These are phyloP conservation scores for Stictonetta naevosa DNA, from an alignment of 2,113 vertebrate species.

Conservation along the genomic window DNA sequence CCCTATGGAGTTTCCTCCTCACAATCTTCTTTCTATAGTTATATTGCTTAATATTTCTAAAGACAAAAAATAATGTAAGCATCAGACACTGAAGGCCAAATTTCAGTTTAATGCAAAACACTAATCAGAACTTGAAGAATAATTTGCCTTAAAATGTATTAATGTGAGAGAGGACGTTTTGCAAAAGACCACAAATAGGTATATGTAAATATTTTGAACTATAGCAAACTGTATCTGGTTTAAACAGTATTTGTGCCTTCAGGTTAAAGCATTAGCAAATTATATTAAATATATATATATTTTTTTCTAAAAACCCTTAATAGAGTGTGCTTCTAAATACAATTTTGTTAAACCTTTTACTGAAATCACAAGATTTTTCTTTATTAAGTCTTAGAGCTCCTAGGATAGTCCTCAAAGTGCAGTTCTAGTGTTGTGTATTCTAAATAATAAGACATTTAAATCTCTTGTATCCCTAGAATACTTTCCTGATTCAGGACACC, in stretches of 20 bases:
- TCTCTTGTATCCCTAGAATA: fast-evolving
- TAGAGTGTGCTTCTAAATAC: not conserved
- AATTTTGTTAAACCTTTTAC: not conserved
- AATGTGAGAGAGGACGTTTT: not conserved
- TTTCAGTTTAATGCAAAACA: not conserved
- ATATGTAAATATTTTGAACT: not conserved
- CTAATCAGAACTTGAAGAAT: not conserved
- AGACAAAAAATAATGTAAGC: not conserved
- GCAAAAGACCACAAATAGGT: not conserved
- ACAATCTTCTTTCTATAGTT: not conserved
- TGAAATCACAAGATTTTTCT: not conserved
- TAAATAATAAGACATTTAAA: not conserved
- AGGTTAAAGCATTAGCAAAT: not conserved
- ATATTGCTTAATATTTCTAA: not conserved
- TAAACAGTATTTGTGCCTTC: not conserved
- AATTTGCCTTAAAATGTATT: not conserved
- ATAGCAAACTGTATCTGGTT: not conserved
- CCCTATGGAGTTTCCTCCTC: not conserved
- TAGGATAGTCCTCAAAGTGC: not conserved
- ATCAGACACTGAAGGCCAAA: not conserved
- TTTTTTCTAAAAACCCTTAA: not conserved
- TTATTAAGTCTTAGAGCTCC: not conserved
- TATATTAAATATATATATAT: not conserved
- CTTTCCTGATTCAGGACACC: not conserved
- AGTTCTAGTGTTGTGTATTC: not conserved